Base-by-base conservation (phyloP, 2,113 vertebrate genomes). In the Paraplagusia blochii region DNA sequence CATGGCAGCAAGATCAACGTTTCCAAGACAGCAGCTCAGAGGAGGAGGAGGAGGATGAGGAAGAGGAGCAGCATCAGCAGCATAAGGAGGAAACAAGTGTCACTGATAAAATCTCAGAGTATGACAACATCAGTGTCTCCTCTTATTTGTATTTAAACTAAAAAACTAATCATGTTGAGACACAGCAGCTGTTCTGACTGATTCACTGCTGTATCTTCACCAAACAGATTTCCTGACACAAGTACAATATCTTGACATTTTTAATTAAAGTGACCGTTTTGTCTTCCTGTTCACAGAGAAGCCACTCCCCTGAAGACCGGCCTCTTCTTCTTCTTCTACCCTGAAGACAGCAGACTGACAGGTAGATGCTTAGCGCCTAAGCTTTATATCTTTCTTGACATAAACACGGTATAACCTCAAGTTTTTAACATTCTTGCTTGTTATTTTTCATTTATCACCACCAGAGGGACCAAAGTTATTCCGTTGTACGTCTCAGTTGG, bases 1-100 rank as follows among this genome's bases (percentile, higher is more conserved):
- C 88, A 0, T 95, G 93, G 94, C 92, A 93, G 57, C 90, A 82
- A 65, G 90, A 95, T 69, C 88, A 89, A 38, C 87, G 72, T 70
- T 94, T 94, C 77, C 92, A 91, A 19, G 95, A 97, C 68, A 96
- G 94, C 88, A 97, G 94, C 83, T 94, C 94, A 7, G 94, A 95
- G 53, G 90, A 90, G 10, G 92, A 91, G 0, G 89, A 92, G 10
- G 86, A 88, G 7, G 72, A 85, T 0, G 71, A 88, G 7, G 63
- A 19, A 0, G 57, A 77, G 6, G 69, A 58, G 49, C 47, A 15
- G 63, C 11, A 40, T 46, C 47, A 15, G 63, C 4, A 10, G 38
- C 4, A 77, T 45, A 64, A 81, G 33, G 65, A 76, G 67, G 62
- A 58, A 11, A 56, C 18, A 60, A 15, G 1, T 33, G 19, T 45